phyloP scores from a whole-genome alignment of 2,888 invertebrate species.

The Amphipoea lucens region DNA sequence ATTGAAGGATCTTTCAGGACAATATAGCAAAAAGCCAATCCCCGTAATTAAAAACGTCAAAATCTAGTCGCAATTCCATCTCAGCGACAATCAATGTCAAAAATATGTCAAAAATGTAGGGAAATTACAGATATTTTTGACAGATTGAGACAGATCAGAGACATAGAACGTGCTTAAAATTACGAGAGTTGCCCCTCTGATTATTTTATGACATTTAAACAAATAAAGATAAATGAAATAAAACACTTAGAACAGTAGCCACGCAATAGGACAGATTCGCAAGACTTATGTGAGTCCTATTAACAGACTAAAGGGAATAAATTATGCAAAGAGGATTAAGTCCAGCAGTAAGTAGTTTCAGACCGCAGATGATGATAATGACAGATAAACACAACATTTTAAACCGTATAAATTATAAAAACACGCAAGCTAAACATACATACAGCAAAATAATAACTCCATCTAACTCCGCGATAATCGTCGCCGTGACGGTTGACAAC shows the following conservation, averaged over 20 bases:
- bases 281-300: not conserved
- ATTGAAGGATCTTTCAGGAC: not conserved
- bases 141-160: not conserved
- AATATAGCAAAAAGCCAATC: not conserved
- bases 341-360: not conserved
- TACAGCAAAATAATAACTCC: constrained; percentile 38
- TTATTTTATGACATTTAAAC: not conserved
- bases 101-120: not conserved
- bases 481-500: constrained; percentile 15
- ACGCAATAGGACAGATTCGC: not conserved
- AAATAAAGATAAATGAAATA: not conserved
- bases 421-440: not conserved
- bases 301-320: not conserved
- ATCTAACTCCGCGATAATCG: constrained; percentile 33
- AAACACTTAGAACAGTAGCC: not conserved
- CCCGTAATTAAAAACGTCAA: not conserved
- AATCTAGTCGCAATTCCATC: not conserved
- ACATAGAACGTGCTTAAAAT: not conserved
- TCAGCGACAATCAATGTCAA: not conserved
- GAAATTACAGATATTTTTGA: not conserved
- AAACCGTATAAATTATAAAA: constrained; percentile 12
- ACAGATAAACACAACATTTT: constrained; percentile 15
- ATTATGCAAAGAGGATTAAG: not conserved
- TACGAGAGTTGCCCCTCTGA: not conserved
- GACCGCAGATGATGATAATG: not conserved